Percentiles rank a stretch among this genome's conserved stretches.
Evolutionary conservation across 2,888 invertebrate genomes (phyloP).

Genomic region (Odontothrips loti): DNA sequence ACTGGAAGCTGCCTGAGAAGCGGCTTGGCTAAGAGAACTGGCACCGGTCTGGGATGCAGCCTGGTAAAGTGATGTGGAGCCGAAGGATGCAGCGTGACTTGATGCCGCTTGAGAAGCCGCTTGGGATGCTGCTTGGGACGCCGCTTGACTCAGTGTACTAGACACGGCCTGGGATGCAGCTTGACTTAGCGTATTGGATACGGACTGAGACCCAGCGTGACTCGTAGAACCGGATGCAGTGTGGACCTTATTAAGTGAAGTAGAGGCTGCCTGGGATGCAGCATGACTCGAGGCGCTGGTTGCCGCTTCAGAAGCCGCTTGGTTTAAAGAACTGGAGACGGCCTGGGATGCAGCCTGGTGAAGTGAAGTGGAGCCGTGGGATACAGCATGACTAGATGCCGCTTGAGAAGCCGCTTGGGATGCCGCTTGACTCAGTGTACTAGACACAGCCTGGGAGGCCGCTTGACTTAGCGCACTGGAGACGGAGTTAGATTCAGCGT

Average conservation of each 20-base stretch:
- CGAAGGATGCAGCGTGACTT: neutral
- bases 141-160: neutral
- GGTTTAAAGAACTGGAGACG: neutral
- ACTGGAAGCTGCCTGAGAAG: neutral
- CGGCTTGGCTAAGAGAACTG: neutral
- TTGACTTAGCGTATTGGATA: no score
- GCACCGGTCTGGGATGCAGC: neutral
- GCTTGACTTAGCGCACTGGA: no score
- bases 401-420: neutral
- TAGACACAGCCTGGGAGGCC: neutral
- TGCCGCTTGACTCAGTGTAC: neutral
- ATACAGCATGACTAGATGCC: neutral
- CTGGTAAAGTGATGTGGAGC: neutral
- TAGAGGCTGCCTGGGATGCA: neutral
- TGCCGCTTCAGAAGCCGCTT: neutral
- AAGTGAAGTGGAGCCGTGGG: neutral
- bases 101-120: neutral
- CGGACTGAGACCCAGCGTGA: neutral
- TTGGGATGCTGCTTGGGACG: neutral
- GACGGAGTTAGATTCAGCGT: neutral
- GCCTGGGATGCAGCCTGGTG: neutral
- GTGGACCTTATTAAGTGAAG: neutral
- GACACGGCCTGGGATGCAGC: neutral
- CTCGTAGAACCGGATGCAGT: neutral
- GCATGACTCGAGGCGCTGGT: neutral